Percentiles rank a stretch among this genome's conserved stretches.
Conservation (phyloP, 2,888 invertebrate genomes). For the Zygogramma bicolorata region DNA sequence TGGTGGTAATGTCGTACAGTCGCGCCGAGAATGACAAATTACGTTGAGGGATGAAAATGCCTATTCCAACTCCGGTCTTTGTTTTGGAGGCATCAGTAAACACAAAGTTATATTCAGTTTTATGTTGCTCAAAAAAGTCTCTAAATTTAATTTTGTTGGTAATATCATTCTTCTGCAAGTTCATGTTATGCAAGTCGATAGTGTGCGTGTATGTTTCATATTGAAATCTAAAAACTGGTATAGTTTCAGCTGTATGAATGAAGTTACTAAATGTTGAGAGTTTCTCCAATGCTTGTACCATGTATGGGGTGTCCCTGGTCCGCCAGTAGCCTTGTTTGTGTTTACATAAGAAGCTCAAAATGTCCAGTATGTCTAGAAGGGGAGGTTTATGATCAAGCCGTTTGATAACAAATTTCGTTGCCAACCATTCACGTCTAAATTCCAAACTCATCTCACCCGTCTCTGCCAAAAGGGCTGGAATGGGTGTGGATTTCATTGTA, state of each 20-base stretch:
- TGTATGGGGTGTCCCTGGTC: no score
- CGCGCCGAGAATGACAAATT: neutral
- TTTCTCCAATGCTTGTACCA: neutral
- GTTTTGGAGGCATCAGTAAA: neutral
- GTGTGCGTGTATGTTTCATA: neutral
- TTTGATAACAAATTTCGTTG: neutral
- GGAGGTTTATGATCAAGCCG: no score
- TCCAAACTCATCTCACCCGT: neutral
- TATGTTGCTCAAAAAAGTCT: neutral
- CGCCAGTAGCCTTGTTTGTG: no score
- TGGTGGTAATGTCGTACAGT: neutral
- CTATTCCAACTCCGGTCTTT: neutral
- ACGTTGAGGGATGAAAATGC: no score
- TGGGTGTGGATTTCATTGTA: slow-evolving; percentile 14
- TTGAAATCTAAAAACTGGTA: neutral
- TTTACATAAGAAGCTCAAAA: neutral
- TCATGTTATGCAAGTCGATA: neutral
- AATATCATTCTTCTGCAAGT: neutral
- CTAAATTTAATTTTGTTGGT: neutral
- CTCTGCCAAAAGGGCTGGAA: slow-evolving; percentile 1
- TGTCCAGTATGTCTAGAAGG: neutral
- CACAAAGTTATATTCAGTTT: neutral
- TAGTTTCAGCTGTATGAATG: no score
- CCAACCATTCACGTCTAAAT: neutral
- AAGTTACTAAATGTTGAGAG: no score